These are phyloP conservation scores for Tichodroma muraria DNA, from an alignment of 2,113 vertebrate genomes.

Conservation along the genomic window DNA sequence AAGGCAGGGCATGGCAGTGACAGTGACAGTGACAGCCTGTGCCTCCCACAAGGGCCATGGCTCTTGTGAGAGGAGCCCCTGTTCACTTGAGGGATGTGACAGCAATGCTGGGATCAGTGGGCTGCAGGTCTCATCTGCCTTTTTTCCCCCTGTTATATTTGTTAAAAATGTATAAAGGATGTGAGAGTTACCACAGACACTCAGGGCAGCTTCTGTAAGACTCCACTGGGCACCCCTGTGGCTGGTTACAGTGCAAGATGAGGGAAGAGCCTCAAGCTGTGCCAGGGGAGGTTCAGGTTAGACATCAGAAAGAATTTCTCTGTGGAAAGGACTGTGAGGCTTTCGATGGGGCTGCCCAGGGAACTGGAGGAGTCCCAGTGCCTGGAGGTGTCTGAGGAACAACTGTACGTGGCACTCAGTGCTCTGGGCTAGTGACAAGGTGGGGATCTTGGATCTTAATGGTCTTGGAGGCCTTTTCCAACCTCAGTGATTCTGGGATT, in stretches of 20 bases:
- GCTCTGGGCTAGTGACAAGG: not conserved
- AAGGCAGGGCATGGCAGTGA: not conserved
- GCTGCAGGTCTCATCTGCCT: not conserved
- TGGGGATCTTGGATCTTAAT: not conserved
- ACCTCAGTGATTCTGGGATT: not conserved
- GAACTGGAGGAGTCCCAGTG: not conserved
- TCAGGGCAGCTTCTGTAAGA: not conserved
- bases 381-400: not conserved
- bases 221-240: not conserved
- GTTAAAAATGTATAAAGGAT: not conserved
- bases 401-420: not conserved
- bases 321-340: not conserved
- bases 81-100: not conserved
- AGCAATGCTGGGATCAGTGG: not conserved
- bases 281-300: not conserved
- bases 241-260: not conserved
- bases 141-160: accelerated
- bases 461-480: not conserved
- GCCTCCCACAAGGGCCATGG: not conserved
- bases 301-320: not conserved
- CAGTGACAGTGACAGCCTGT: not conserved
- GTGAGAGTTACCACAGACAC: not conserved
- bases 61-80: not conserved
- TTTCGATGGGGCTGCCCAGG: not conserved
- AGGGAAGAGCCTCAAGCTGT: not conserved